Base-by-base conservation (phyloP, 2,113 vertebrate genomes). In the Spea bombifrons region DNA sequence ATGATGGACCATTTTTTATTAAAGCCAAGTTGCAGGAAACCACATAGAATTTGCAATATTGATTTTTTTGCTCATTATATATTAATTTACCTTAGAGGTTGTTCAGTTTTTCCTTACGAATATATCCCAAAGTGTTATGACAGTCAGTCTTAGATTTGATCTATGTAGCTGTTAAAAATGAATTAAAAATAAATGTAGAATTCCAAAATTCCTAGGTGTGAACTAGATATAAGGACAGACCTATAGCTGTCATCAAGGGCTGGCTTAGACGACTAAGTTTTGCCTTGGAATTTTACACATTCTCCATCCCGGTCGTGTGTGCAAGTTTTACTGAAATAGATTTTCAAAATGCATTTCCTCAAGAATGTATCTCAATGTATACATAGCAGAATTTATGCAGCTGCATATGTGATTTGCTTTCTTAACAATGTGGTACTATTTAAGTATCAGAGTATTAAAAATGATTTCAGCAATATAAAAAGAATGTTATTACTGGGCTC, bases 401-500 rank as follows among this genome's bases (percentile, higher is more conserved):
- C 70, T 79, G 77, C 70, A 45, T 43, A 57, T 49, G 65, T 9
- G 30, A 13, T 79, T 66, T 70, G 49, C 66, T n/a, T 8, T 12
- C 63, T 79, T 72, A 30, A 73, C 70, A 52, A 66, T 72, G 53
- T 43, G 63, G 46, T 55, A 48, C 63, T 57, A 67, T 48, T 79
- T 72, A 66, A 66, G 71, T 66, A 73, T 72, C 63, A 47, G 61
- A 46, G 71, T 64, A 66, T 73, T 79, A 79, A 79, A 79, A 73
- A 79, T 59, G 50, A 67, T 68, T 84, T 17, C 72, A 13, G 52
- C 73, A 71, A 74, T 81, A 66, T 3, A 43, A 73, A 71, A 73
- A 69, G 50, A 16, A 78, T 81, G 66, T 78, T 78, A 83, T 71
- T 76, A 49, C 70, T 84, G 70, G 75, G 73, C 75, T 48, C 45